Base-by-base conservation (phyloP, 2,113 vertebrate species). In the Canis aureus region DNA sequence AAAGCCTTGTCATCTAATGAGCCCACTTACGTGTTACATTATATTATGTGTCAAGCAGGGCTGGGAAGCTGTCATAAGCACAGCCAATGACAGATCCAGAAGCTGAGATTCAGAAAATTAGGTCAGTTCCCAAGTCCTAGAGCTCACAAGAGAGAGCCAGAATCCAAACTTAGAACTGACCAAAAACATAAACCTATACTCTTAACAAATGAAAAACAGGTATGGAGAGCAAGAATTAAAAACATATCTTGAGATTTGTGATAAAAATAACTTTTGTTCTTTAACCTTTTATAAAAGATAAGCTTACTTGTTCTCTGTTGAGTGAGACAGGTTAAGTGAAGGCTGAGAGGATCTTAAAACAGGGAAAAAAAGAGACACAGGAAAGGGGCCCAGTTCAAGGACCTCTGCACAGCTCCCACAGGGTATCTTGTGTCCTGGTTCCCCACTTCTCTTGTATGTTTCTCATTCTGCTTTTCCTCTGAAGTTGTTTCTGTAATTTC, bases 301-400 rank as follows among this genome's bases (percentile, higher is more conserved):
- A 62, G 9, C 43, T 69, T n/a, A 23, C 38, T n/a, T 55, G 57
- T 79, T 93, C 43, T 62, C 23, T 15, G 3, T 67, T 82, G 51
- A 19, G 49, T 78, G 51, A 89, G 69, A 38, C 23, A 38, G 23
- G 3, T 9, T 16, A 92, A 32, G 17, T 74, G 27, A 16, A n/a
- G 35, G 27, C 57, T 66, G 82, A 74, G 43, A 80, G 19, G 55
- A 73, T 66, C 16, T 20, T 60, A 2, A 43, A 35, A 55, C 4
- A 22, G 17, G 59, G n/a, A 89, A 20, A 29, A 81, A 59, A 69
- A 35, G 25, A 19, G 2, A 69, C 16, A 29, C 59, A 64, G 69
- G 23, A 78, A 29, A 38, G 17, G 35, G 71, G 11, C 0, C 15
- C 9, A 0, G 76, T 53, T 69, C 0, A 0, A 49, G 55, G 32